These are phyloP conservation scores for Conchocele bisecta DNA, from an alignment of 2,888 invertebrate genomes.

Conservation along the genomic window DNA sequence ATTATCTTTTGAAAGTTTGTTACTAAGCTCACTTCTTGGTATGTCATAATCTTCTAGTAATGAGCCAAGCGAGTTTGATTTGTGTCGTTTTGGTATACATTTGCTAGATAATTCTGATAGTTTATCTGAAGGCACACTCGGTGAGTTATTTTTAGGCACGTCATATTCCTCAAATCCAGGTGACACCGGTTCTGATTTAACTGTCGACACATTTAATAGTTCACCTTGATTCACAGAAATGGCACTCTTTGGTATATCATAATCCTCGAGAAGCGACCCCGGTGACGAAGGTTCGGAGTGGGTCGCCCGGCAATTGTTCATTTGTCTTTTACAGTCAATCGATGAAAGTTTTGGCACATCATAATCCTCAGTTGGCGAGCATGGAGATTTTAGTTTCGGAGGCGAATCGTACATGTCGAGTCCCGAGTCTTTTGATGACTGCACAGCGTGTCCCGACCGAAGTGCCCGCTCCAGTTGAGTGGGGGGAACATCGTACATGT, in stretches of 20 bases:
- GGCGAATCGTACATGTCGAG: conserved; percentile 87
- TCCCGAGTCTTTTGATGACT: conserved; percentile 76
- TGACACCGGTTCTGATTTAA: not conserved
- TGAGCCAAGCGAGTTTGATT: conserved; percentile 54
- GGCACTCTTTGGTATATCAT: conserved; percentile 73
- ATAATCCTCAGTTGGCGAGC: conserved; percentile 70
- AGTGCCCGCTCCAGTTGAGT: conserved; percentile 57
- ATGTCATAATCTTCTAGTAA: conserved; percentile 80
- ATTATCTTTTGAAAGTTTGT: conserved; percentile 45
- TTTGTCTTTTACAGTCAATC: conserved; percentile 32
- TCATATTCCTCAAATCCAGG: conserved; percentile 59
- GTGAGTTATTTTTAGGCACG: conserved; percentile 64
- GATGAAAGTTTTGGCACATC: conserved; percentile 69
- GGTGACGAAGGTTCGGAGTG: conserved; percentile 54
- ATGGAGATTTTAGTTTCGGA: conserved; percentile 76
- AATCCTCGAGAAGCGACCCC: conserved; percentile 66
- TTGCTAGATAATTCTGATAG: conserved; percentile 29
- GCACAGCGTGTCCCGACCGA: conserved; percentile 60
- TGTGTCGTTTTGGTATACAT: conserved; percentile 46
- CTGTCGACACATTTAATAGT: not conserved
- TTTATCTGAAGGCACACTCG: conserved; percentile 32
- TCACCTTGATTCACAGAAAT: too few species aligned
- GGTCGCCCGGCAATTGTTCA: conserved; percentile 35
- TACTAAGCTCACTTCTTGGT: conserved; percentile 70
- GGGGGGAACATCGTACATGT: conserved; percentile 78